These are phyloP conservation scores for Danio tinwini DNA, from an alignment of 2,797 vertebrate genomes.

Conservation along the genomic window DNA sequence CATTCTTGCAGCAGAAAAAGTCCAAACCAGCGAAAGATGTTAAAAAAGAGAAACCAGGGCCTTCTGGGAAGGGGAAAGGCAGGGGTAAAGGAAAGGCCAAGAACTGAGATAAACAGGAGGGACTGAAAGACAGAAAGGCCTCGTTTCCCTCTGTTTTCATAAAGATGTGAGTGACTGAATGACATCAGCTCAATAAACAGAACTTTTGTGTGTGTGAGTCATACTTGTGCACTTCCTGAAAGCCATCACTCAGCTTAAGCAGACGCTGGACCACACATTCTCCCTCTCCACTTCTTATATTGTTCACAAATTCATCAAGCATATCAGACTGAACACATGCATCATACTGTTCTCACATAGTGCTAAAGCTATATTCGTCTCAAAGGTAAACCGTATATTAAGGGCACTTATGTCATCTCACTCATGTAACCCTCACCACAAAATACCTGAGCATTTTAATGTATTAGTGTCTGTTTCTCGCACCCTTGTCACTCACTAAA, in stretches of 20 bases:
- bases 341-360: conserved; percentile 31
- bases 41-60: conserved; percentile 82
- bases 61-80: conserved; percentile 84
- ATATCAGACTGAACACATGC: conserved; percentile 4
- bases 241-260: conserved; percentile 36
- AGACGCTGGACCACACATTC: conserved; percentile 28
- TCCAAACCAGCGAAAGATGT: conserved; percentile 78
- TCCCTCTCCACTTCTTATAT: not conserved
- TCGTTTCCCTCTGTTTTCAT: conserved; percentile 8
- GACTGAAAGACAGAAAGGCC: not conserved
- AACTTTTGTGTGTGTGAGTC: conserved; percentile 19
- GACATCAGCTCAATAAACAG: conserved; percentile 41
- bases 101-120: conserved; percentile 57
- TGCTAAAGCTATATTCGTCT: conserved; percentile 4
- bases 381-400: conserved; percentile 18
- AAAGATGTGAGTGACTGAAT: conserved; percentile 34
- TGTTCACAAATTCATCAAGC: conserved; percentile 11
- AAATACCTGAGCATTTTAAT: conserved; percentile 9
- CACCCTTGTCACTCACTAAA: not conserved
- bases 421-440: conserved; percentile 1
- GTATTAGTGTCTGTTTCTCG: not conserved
- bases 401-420: conserved; percentile 27
- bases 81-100: conserved; percentile 73
- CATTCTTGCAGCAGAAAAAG: conserved; percentile 84
- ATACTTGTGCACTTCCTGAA: conserved; percentile 42